Percentiles rank a stretch among this genome's conserved stretches.
Evolutionary conservation across 1,140 invertebrate genomes (phyloP).

Genomic region (Mamestra configurata): DNA sequence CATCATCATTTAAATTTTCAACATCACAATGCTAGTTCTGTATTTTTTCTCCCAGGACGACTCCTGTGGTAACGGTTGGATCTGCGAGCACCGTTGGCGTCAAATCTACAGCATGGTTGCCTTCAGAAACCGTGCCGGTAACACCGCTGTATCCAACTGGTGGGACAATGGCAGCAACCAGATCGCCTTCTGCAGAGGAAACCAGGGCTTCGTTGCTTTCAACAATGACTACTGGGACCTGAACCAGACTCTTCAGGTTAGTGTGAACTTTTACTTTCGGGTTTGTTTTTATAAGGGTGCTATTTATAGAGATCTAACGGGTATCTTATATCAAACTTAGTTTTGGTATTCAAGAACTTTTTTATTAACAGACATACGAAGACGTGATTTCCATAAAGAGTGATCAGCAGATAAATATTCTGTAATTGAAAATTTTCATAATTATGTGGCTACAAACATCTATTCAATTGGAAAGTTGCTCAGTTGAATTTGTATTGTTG

Average conservation of each 20-base stretch:
- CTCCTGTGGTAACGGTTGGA: constrained; percentile 93
- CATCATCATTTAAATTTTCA: neutral
- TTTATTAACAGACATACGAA: too few relatives aligned
- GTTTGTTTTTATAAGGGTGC: too few relatives aligned
- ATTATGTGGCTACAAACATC: too few relatives aligned
- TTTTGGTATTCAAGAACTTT: too few relatives aligned
- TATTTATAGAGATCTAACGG: too few relatives aligned
- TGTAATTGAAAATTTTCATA: too few relatives aligned
- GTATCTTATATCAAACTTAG: too few relatives aligned
- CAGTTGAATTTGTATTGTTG: too few relatives aligned
- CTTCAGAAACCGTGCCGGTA: constrained; percentile 91
- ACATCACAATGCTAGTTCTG: neutral
- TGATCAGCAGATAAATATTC: too few relatives aligned
- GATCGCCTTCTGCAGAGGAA: constrained; percentile 93
- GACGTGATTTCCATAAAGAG: too few relatives aligned
- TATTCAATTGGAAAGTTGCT: too few relatives aligned
- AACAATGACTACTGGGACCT: constrained; percentile 90
- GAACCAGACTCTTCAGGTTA: constrained; percentile 87
- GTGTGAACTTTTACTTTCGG: neutral
- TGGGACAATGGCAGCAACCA: constrained; percentile 93
- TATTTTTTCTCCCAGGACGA: constrained; percentile 84
- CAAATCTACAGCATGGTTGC: constrained; percentile 94
- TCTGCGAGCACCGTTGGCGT: constrained; percentile 96
- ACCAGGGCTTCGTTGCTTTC: constrained; percentile 92
- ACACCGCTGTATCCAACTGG: constrained; percentile 89